Evolutionary conservation across 2,888 invertebrate species (phyloP), one percentile per base, ranked within the genome.

Genomic region (Synanthedon tipuliformis): DNA sequence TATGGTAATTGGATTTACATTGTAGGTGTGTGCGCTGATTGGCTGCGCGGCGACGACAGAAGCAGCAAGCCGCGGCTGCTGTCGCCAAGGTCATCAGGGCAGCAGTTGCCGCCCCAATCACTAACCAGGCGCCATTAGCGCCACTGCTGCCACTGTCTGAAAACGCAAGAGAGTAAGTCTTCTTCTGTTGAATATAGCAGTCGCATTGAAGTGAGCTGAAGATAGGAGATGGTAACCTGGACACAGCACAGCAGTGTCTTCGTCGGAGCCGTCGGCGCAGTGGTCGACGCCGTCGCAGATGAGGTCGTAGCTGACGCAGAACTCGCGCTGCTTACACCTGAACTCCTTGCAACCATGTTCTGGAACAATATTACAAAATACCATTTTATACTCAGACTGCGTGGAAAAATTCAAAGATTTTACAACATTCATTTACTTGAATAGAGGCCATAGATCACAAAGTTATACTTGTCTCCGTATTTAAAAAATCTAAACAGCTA

Each of bases 241-340:
- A 88, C 97, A 97, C 64, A 94, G 89, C 58, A 92, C 91, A 68
- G 93, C 92, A 70, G 93, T 91, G 64, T 93, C 93, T 84, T 97
- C 97, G 75, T 97, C 97, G 51, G 96, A 96, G 60, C 94, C 95
- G 81, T 97, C 96, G 51, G 94, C 96, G 79, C 97, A 97, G 81
- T 98, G 97, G 85, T 96, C 95, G 60, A 97, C 92, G 55, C 94
- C 94, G 84, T 98, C 97, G 87, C 97, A 97, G 64, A 94, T 91
- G 57, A 98, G 90, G 79, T 96, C 96, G 56, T 93, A 93, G 78
- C 95, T 93, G 70, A 97, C 96, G 89, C 97, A 98, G 89, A 96
- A 95, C 83, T 95, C 94, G 60, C 94, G 92, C 71, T 93, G 90
- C 71, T 91, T 93, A 81, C 97, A 97, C 62, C 94, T 90, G 84